phyloP scores from a whole-genome alignment of 2,888 invertebrate species.

The Campoletis raptor region DNA sequence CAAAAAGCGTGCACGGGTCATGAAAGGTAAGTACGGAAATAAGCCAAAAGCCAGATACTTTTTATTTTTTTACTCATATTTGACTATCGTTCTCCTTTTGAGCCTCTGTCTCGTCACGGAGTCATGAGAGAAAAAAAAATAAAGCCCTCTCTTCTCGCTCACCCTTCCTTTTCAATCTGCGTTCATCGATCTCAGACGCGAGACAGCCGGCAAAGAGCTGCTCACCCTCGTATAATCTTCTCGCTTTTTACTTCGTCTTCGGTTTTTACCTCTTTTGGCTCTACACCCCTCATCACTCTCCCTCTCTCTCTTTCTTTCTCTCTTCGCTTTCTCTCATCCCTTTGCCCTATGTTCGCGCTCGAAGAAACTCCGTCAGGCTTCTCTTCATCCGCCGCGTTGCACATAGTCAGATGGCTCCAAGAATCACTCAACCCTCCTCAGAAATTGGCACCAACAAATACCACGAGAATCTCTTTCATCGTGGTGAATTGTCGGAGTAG shows the following conservation, averaged over 20 bases:
- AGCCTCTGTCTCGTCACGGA: slow-evolving; percentile 27
- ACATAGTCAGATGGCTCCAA: slow-evolving; percentile 41
- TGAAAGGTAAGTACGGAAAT: slow-evolving; percentile 41
- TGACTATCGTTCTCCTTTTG: slow-evolving; percentile 18
- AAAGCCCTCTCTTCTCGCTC: slow-evolving; percentile 44
- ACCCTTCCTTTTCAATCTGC: slow-evolving; percentile 64
- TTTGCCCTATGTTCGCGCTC: slow-evolving; percentile 27
- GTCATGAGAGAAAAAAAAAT: slow-evolving; percentile 51
- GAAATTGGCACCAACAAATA: slow-evolving; percentile 18
- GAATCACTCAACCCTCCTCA: slow-evolving; percentile 42
- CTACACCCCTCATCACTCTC: not conserved
- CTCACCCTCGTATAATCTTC: slow-evolving; percentile 56
- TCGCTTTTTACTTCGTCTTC: slow-evolving; percentile 59
- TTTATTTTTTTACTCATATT: slow-evolving; percentile 37
- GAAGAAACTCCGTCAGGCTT: slow-evolving; percentile 41
- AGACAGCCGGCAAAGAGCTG: slow-evolving; percentile 29
- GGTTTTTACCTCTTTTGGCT: slow-evolving; percentile 42
- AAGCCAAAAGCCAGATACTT: slow-evolving; percentile 43
- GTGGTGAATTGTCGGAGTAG: slow-evolving; percentile 1
- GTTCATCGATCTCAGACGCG: slow-evolving; percentile 62
- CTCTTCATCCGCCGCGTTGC: slow-evolving; percentile 31
- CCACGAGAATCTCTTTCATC: slow-evolving; percentile 27
- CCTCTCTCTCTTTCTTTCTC: not conserved
- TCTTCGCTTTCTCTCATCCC: not conserved
- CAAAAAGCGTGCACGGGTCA: slow-evolving; percentile 34